Base-by-base conservation (phyloP, 2,888 invertebrate genomes). In the Ferdinandea cuprea region DNA sequence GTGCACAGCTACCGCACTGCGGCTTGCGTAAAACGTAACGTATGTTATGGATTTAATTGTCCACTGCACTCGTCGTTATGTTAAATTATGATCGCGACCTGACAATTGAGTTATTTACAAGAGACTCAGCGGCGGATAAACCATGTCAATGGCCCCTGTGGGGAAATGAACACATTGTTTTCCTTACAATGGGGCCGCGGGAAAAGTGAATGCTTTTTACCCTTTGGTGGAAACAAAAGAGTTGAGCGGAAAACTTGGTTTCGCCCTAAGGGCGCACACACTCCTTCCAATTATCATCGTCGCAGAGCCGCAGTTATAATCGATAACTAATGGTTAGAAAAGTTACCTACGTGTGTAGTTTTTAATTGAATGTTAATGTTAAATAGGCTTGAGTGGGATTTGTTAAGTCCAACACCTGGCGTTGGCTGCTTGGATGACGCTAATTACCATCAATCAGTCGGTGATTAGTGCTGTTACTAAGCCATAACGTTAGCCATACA, bases 71-170 rank as follows among this genome's bases (percentile, higher is more conserved):
- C 58, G 52, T 74, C 63, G 74, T 74, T 74, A 69, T 63, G 74
- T 52, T 66, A 66, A 79, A 48, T 79, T 79, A 79, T 79, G 79
- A 73, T 61, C 66, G 48, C 66, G 48, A 68, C 59, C 59, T 48
- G 66, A 59, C 73, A 54, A 74, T 80, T 69, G 68, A 69, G 42
- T 74, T 63, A 58, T 80, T 73, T 50, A 59, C 50, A 44, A 21
- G 9, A 8, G 1, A 8, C 17, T 3, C 17, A 17, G 15, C 15
- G 13, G 32, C 9, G 25, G 25, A 25, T 25, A 25, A 44, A 48
- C 17, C n/a, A 74, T 58, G 44, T 46, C 11, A 28, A 11, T 58
- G 44, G 42, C 52, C 61, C 54, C 56, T 54, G 76, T 61, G 76
- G 54, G n/a, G 61, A 77, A 61, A 46, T 46, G 11, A 59, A 59